Conservation (phyloP, 2,888 invertebrate genomes). For the Hypselothyrea guttata region DNA sequence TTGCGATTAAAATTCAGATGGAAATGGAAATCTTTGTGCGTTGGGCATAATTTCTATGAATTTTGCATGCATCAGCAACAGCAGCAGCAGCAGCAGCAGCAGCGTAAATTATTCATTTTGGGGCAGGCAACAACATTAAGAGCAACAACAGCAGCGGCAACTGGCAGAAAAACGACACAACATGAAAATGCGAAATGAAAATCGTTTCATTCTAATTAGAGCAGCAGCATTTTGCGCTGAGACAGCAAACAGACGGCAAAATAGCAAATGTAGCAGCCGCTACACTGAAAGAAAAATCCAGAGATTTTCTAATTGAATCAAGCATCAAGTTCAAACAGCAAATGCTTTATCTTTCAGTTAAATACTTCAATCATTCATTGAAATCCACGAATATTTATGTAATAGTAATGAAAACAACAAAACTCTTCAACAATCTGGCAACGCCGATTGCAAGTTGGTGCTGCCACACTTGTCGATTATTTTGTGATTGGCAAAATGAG, state of each 20-base stretch:
- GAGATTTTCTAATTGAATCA: no score
- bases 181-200: slow-evolving; percentile 72
- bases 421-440: no score
- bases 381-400: no score
- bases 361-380: no score
- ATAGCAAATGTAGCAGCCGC: slow-evolving; percentile 43
- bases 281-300: no score
- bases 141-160: slow-evolving; percentile 10
- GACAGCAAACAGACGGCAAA: slow-evolving; percentile 65
- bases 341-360: no score
- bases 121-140: slow-evolving; percentile 44
- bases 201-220: slow-evolving; percentile 76
- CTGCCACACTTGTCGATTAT: no score
- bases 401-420: no score
- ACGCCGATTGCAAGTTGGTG: no score
- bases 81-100: slow-evolving; percentile 23
- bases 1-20: slow-evolving; percentile 71
- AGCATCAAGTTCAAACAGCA: no score
- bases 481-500: no score
- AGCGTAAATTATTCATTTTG: slow-evolving; percentile 71
- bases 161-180: slow-evolving; percentile 36
- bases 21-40: slow-evolving; percentile 50
- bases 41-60: slow-evolving; percentile 65
- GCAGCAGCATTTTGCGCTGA: slow-evolving; percentile 74
- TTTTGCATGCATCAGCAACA: slow-evolving; percentile 69